Evolutionary conservation across 1,140 invertebrate species (phyloP).

Genomic region (Polypedilum pembai): DNA sequence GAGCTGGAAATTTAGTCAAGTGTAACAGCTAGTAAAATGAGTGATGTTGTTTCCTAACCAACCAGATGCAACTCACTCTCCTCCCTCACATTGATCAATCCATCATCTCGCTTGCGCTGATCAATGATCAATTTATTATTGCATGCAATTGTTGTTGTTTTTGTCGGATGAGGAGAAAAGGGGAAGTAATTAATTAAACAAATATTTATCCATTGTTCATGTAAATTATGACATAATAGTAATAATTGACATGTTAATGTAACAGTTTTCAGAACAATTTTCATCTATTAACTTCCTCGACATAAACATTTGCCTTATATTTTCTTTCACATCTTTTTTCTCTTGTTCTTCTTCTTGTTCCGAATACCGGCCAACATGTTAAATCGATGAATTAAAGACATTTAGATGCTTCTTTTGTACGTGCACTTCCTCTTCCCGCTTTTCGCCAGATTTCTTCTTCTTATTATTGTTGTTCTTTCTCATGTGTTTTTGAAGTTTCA

Average conservation of each 20-base stretch:
- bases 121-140: slow-evolving; percentile 5
- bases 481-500: not conserved
- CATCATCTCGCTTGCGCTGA: not conserved
- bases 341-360: not conserved
- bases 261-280: slow-evolving; percentile 26
- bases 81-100: no score
- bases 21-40: not conserved
- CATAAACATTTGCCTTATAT: not conserved
- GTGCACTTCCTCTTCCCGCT: slow-evolving; percentile 22
- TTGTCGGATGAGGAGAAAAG: not conserved
- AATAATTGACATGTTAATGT: slow-evolving; percentile 3
- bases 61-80: not conserved
- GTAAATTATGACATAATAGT: slow-evolving; percentile 14
- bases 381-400: not conserved
- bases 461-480: no score
- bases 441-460: not conserved
- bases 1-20: not conserved
- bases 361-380: not conserved
- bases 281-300: slow-evolving; percentile 22
- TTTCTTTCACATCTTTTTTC: not conserved
- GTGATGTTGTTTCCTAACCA: not conserved
- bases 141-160: not conserved
- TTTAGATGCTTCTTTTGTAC: slow-evolving; percentile 7
- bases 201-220: slow-evolving; percentile 13
- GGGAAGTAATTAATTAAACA: slow-evolving; percentile 18